A percentile compares a stretch with the other conserved stretches of the same genome.
phyloP scores from a whole-genome alignment of 2,888 invertebrate species.

The Tachina grossa region DNA sequence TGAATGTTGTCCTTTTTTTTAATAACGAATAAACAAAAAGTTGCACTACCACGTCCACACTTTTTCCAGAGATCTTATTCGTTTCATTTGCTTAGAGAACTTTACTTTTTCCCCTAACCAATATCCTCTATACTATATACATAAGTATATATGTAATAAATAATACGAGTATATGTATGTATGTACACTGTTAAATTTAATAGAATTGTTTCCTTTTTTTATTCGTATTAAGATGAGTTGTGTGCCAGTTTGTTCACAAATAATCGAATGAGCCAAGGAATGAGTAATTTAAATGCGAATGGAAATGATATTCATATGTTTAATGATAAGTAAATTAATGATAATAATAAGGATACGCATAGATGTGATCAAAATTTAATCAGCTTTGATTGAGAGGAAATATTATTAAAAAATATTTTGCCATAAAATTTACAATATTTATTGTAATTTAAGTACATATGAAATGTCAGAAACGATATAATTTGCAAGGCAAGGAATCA shows the following conservation, averaged over 20 bases:
- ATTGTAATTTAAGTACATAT: constrained; percentile 12
- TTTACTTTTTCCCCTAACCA: constrained; percentile 9
- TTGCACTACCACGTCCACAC: no score
- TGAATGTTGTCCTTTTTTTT: no score
- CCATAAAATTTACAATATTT: constrained; percentile 32
- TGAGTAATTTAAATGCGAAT: background rate
- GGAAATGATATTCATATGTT: constrained; percentile 12
- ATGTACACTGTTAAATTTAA: constrained; percentile 44
- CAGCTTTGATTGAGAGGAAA: constrained; percentile 35
- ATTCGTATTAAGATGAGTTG: constrained; percentile 33
- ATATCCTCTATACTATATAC: background rate
- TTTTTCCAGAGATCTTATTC: no score
- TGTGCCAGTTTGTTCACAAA: background rate
- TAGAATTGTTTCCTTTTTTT: constrained; percentile 20
- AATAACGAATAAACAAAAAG: no score
- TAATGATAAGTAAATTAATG: constrained; percentile 33
- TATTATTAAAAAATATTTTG: constrained; percentile 12
- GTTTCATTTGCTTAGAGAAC: no score
- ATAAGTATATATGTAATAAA: constrained; percentile 22
- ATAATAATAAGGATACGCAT: constrained; percentile 37
- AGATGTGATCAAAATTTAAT: constrained; percentile 65
- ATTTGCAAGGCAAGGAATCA: background rate
- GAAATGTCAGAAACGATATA: constrained; percentile 21
- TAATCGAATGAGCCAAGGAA: background rate
- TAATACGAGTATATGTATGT: background rate